Evolutionary conservation across 2,888 invertebrate genomes (phyloP), one percentile per base, ranked within the genome.

Genomic region (Noctua comes): DNA sequence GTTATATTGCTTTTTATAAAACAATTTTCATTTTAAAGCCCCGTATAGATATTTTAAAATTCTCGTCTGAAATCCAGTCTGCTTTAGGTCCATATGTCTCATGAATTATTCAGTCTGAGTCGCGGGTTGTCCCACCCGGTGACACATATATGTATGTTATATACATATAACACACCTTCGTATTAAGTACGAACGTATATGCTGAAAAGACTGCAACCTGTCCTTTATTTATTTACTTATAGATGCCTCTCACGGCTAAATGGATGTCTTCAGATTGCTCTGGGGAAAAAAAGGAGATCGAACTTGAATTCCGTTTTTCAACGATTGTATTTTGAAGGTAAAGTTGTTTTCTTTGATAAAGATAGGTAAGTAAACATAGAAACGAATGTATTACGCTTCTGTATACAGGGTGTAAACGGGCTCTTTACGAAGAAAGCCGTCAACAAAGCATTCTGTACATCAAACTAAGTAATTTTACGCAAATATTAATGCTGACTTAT

Each of bases 21-120:
- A 94, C 93, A 93, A 93, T 95, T 95, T 95, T 94, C 94, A 95
- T 95, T 94, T 95, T 93, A 94, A 94, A 95, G 89, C 93, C 90
- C 89, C 90, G 93, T 94, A 95, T 94, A 94, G 94, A 94, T 95
- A 95, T 95, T 96, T 96, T 95, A 95, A 96, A 96, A 96, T 96
- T 95, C 96, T 91, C 94, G 92, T 94, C 95, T 95, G 94, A 96
- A 96, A 96, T 95, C 96, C 95, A 95, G 95, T 94, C 94, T 95
- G 95, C 96, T 95, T 95, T 96, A 95, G 95, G 96, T 96, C 95
- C 96, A 96, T 95, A 96, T 96, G 95, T 95, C 95, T 96, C 94
- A 96, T 97, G 96, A 96, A 96, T 96, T 91, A 97, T 96, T 96
- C 96, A 96, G 90, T 79, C 84, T 86, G 86, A 92, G 93, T 93